Evolutionary conservation across 2,113 vertebrate genomes (phyloP).

Genomic region (Calidris pygmaea): DNA sequence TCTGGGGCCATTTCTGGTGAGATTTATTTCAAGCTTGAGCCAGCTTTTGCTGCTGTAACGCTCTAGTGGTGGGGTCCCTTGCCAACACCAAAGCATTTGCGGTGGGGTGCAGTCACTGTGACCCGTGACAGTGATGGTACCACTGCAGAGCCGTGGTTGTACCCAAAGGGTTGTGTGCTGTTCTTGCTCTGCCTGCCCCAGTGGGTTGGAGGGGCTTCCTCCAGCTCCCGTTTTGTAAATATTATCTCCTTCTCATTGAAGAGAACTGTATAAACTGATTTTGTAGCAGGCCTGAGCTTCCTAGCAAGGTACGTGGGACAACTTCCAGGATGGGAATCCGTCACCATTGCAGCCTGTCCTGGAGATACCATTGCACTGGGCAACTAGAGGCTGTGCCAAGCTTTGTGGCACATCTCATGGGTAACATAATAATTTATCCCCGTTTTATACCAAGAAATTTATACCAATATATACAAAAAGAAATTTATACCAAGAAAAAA

Average conservation of each 20-base stretch:
- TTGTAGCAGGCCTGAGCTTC: background rate
- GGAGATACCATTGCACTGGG: background rate
- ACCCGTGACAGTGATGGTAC: background rate
- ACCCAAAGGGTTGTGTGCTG: fast-evolving
- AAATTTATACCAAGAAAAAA: background rate
- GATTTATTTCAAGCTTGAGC: background rate
- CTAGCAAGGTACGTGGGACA: background rate
- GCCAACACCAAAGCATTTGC: background rate
- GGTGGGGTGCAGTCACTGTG: fast-evolving
- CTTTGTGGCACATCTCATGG: background rate
- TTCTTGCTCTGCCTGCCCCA: background rate
- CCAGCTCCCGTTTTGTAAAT: background rate
- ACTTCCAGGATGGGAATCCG: background rate
- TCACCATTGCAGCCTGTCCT: background rate
- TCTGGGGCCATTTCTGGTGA: background rate
- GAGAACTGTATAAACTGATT: background rate
- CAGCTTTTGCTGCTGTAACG: background rate
- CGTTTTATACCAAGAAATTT: background rate
- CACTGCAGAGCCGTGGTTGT: background rate
- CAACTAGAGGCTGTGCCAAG: background rate
- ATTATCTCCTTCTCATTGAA: background rate
- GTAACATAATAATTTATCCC: background rate
- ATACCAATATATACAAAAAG: no score
- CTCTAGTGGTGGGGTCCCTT: background rate
- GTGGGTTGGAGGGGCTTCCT: background rate